A percentile compares a stretch with the other conserved stretches of the same genome.
phyloP scores from a whole-genome alignment of 2,888 invertebrate genomes.

The Homarus gammarus region DNA sequence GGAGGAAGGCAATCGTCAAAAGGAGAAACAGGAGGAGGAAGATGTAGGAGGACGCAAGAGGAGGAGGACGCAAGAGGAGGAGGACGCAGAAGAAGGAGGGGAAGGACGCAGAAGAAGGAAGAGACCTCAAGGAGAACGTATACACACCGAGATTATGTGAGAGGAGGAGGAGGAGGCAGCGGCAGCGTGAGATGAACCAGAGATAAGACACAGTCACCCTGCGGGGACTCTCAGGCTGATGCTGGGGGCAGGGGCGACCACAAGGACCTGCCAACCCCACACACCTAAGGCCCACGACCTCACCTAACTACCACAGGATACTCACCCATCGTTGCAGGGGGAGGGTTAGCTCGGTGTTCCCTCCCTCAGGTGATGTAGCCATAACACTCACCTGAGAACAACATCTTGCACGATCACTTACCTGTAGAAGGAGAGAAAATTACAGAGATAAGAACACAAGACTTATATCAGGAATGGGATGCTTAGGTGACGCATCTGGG shows the following conservation, averaged over 20 bases:
- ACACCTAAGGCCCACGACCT: neutral
- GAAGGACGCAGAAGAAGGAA: neutral
- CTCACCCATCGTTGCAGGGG: neutral
- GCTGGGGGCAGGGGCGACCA: neutral
- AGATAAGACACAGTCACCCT: neutral
- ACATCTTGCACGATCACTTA: neutral
- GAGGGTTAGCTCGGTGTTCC: neutral
- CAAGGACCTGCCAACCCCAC: neutral
- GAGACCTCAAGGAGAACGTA: neutral
- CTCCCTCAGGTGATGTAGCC: neutral
- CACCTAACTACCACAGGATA: neutral
- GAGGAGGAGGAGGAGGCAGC: neutral
- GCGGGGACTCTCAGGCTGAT: neutral
- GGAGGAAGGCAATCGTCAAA: too few species aligned
- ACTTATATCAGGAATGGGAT: too few species aligned
- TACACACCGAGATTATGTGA: neutral
- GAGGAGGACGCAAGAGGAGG: too few species aligned
- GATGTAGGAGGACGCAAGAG: too few species aligned
- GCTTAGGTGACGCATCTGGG: too few species aligned
- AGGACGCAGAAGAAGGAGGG: neutral
- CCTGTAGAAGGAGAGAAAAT: neutral
- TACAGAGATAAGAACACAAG: neutral
- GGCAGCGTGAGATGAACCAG: neutral
- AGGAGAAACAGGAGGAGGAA: too few species aligned
- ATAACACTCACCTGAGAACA: neutral